A percentile compares a stretch with the other conserved stretches of the same genome.
Evolutionary conservation across 2,797 vertebrate species (phyloP).

Genomic region (Tokudaia tokunoshimensis): DNA sequence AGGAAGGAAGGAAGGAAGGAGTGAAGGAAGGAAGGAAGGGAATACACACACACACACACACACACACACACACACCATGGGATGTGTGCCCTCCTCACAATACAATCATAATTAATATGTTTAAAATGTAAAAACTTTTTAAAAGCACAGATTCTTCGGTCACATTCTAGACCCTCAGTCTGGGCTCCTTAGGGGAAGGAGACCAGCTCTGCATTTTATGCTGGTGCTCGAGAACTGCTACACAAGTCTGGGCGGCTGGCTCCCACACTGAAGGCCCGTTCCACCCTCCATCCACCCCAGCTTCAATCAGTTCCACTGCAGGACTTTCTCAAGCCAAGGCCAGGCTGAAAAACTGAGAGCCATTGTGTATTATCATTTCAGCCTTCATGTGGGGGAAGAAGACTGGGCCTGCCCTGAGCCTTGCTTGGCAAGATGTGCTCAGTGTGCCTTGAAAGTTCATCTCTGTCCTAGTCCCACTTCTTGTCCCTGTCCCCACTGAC

Average conservation of each 20-base stretch:
- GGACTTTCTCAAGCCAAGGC: constrained; percentile 57
- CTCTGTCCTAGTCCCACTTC: not conserved
- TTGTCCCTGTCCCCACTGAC: not conserved
- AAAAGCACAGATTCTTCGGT: not conserved
- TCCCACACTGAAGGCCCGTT: not conserved
- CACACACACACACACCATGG: not conserved
- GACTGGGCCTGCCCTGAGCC: constrained; percentile 14
- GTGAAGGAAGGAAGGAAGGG: not conserved
- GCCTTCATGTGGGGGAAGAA: constrained; percentile 25
- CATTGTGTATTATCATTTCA: constrained; percentile 76
- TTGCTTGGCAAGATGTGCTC: constrained; percentile 39
- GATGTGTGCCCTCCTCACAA: not conserved
- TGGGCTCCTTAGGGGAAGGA: not conserved
- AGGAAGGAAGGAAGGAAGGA: not conserved
- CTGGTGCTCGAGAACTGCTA: not conserved
- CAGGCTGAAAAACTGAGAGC: constrained; percentile 56
- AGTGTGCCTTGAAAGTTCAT: constrained; percentile 45
- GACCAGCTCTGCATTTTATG: not conserved
- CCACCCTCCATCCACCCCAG: not conserved
- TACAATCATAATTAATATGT: not conserved
- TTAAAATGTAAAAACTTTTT: not conserved
- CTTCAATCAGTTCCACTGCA: not conserved
- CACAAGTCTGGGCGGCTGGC: not conserved
- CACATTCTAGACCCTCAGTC: not conserved
- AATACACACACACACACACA: not conserved